Evolutionary conservation across 2,797 vertebrate genomes (phyloP).

Genomic region (Typhlichthys subterraneus): DNA sequence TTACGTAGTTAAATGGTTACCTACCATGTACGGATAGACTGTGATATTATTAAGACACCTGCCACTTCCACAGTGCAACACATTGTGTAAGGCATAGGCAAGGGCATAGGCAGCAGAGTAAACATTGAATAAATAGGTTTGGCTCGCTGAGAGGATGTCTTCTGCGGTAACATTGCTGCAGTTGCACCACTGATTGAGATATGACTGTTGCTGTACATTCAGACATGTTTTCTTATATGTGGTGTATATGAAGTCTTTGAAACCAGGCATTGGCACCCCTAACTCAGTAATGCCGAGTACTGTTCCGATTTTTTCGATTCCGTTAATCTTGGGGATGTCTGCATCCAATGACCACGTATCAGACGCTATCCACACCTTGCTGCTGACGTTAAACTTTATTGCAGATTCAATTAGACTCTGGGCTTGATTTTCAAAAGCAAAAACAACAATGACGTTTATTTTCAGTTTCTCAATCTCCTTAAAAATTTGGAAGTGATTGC

Average conservation of each 20-base stretch:
- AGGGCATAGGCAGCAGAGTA: conserved; percentile 80
- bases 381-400: conserved; percentile 66
- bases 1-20: conserved; percentile 15
- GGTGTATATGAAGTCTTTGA: conserved; percentile 67
- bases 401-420: conserved; percentile 70
- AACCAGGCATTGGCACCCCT: conserved; percentile 55
- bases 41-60: conserved; percentile 58
- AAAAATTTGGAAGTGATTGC: conserved; percentile 49
- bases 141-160: conserved; percentile 26
- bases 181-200: conserved; percentile 72
- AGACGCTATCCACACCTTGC: conserved; percentile 84
- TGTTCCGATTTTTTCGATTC: conserved; percentile 72
- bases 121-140: conserved; percentile 70
- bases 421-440: conserved; percentile 36
- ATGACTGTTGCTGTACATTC: neutral
- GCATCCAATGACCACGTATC: conserved; percentile 81
- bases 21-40: conserved; percentile 82
- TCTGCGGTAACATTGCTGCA: conserved; percentile 40
- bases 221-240: neutral
- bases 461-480: conserved; percentile 44
- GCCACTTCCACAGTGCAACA: conserved; percentile 71
- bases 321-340: conserved; percentile 44
- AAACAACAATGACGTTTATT: conserved; percentile 74
- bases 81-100: conserved; percentile 80
- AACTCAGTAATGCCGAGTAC: conserved; percentile 78